Conservation (phyloP, 2,113 vertebrate genomes). For the Callipepla squamata region DNA sequence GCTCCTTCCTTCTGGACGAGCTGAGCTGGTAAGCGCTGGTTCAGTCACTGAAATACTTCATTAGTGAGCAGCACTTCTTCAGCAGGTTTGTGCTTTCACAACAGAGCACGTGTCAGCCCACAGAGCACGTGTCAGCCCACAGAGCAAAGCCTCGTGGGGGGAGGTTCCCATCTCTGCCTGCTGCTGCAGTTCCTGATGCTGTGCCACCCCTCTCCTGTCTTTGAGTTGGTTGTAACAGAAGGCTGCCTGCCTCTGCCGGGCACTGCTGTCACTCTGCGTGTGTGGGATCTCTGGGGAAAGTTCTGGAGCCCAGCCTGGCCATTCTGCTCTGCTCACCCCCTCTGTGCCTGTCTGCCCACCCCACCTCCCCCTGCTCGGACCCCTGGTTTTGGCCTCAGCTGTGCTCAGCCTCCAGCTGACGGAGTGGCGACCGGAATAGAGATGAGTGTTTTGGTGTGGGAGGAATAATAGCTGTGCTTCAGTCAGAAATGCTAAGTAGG, state of each 20-base stretch:
- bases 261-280: too few species aligned
- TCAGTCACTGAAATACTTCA: background rate
- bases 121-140: accelerated
- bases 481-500: background rate
- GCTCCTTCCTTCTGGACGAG: background rate
- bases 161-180: background rate
- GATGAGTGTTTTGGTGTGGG: background rate
- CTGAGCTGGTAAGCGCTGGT: background rate
- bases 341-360: background rate
- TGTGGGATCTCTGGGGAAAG: too few species aligned
- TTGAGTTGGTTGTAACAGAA: too few species aligned
- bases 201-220: background rate
- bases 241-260: too few species aligned
- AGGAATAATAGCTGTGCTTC: background rate
- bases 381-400: background rate
- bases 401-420: background rate
- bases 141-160: background rate
- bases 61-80: background rate
- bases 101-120: accelerated
- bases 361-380: accelerated
- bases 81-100: background rate
- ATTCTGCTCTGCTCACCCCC: background rate
- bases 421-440: accelerated
- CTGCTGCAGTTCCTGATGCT: background rate
- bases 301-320: too few species aligned